These are phyloP conservation scores for Trinorchestia longiramus DNA, from an alignment of 1,140 invertebrate genomes.

Conservation along the genomic window DNA sequence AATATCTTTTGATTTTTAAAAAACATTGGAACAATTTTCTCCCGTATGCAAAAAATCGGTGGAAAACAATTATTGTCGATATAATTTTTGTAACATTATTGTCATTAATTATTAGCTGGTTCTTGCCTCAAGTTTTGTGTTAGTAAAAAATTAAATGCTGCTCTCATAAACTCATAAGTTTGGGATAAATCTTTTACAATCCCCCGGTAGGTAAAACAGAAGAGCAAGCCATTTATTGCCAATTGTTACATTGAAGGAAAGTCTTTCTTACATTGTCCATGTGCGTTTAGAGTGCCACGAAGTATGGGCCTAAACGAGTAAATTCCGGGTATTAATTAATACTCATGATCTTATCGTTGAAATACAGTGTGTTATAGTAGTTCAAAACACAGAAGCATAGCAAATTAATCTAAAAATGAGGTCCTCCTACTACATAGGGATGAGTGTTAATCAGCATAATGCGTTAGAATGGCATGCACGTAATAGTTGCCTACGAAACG, in stretches of 20 bases:
- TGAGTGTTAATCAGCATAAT: background rate
- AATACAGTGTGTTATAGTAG: background rate
- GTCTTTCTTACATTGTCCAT: background rate
- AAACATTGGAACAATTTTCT: background rate
- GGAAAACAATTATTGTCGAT: conserved; percentile 34
- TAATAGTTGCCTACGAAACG: background rate
- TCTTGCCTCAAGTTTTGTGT: background rate
- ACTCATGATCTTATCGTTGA: background rate
- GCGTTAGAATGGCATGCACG: background rate
- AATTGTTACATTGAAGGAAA: background rate
- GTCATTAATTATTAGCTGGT: conserved; percentile 45
- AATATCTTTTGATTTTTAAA: background rate
- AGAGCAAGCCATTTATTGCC: background rate
- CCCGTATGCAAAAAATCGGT: background rate
- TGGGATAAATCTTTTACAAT: background rate
- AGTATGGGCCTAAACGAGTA: background rate
- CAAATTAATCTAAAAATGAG: background rate
- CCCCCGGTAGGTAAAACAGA: background rate
- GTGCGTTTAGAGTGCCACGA: background rate
- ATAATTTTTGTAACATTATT: conserved; percentile 22
- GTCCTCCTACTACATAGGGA: background rate
- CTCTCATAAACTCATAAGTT: background rate
- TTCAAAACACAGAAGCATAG: background rate
- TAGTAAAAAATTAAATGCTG: background rate
- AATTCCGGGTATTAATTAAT: background rate